Evolutionary conservation across 2,888 invertebrate species (phyloP).

Genomic region (Aphidius colemani): DNA sequence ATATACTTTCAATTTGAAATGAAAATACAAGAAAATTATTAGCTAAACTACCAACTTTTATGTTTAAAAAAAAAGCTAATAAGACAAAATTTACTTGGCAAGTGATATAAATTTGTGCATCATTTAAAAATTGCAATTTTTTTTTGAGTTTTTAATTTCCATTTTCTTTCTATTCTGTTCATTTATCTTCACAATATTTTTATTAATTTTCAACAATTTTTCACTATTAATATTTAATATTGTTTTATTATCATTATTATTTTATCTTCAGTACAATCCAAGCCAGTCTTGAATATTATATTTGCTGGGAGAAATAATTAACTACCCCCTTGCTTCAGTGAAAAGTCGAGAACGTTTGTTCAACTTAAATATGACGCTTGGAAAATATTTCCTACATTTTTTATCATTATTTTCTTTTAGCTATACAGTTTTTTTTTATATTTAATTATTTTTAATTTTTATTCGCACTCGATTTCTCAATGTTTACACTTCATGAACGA

Average conservation of each 20-base stretch:
- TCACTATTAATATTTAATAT: constrained; percentile 9
- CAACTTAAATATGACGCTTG: constrained; percentile 43
- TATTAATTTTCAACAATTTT: constrained; percentile 17
- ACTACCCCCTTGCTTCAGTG: constrained; percentile 40
- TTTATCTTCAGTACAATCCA: constrained; percentile 35
- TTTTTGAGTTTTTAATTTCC: constrained; percentile 20
- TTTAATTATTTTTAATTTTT: constrained; percentile 10
- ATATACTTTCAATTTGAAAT: constrained; percentile 9
- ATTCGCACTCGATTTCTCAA: constrained; percentile 31
- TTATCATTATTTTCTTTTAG: constrained; percentile 8
- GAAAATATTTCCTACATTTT: constrained; percentile 19
- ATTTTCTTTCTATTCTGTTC: constrained; percentile 23
- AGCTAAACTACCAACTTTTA: neutral
- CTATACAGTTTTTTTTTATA: constrained; percentile 4
- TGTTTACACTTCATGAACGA: constrained; percentile 25
- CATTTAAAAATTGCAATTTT: constrained; percentile 21
- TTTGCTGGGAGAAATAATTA: constrained; percentile 52
- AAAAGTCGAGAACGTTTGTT: constrained; percentile 54
- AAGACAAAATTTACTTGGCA: neutral
- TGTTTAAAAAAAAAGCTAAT: neutral
- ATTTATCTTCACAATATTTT: neutral
- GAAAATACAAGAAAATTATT: neutral
- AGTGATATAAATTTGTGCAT: constrained; percentile 24
- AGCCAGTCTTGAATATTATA: constrained; percentile 40
- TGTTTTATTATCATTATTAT: constrained; percentile 18